Evolutionary conservation across 2,113 vertebrate species (phyloP), one percentile per base, ranked within the genome.

Genomic region (Psophia crepitans): DNA sequence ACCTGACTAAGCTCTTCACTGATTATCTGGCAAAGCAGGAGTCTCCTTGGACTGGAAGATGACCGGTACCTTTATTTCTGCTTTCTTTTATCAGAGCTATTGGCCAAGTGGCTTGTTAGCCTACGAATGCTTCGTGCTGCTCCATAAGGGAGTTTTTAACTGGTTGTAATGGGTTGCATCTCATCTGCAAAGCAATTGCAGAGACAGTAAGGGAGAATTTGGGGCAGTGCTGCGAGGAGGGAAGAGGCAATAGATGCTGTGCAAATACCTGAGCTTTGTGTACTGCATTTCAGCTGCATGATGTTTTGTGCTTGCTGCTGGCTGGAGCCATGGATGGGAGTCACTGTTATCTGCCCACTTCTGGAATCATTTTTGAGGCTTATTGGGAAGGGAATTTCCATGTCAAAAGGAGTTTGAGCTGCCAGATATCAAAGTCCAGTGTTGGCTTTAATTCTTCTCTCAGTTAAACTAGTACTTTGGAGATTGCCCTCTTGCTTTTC

Each of bases 171-270:
- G 33, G 79, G 48, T 49, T 30, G 35, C 33, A 81, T 74, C 66
- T 70, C 83, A 73, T 85, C 71, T 81, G 60, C 76, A 90, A 89
- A 73, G 71, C 71, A 89, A 46, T 81, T 58, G 64, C 26, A 65
- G 54, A 81, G 21, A 37, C 39, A 32, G 33, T 54, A 28, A 81
- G 35, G 23, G 51, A 79, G 32, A 80, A 89, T 66, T 28, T 57
- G 68, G 43, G 60, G 71, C 35, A 69, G 32, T 30, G 33, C 43
- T 57, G 58, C 1, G 5, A 83, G 76, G 41, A 92, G 23, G 17
- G 22, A 75, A 92, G 46, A 96, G 69, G 39, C 54, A 70, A 61
- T 32, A 80, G 58, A 27, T 73, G 81, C 51, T 53, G 12, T 88
- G 81, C 27, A 79, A 64, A 82, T 57, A 30, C 49, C 64, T 71